These are phyloP conservation scores for Calameuta idolon DNA, from an alignment of 2,888 invertebrate genomes.

Conservation along the genomic window DNA sequence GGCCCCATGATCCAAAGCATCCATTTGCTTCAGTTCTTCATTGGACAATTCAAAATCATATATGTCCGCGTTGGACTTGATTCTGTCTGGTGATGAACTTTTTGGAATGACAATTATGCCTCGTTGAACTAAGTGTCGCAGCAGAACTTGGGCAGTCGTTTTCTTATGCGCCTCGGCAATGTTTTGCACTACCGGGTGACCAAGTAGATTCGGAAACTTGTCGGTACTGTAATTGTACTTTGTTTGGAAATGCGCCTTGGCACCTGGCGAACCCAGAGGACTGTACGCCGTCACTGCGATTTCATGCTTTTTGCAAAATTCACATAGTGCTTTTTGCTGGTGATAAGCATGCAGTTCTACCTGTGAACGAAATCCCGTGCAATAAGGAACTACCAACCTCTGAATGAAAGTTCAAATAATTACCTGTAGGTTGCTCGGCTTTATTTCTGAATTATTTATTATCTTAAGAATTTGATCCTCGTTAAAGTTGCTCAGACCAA, in stretches of 20 bases:
- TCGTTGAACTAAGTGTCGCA: constrained; percentile 78
- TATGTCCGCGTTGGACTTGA: constrained; percentile 78
- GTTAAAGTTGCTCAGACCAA: constrained; percentile 87
- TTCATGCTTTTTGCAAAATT: constrained; percentile 73
- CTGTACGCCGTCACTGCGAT: constrained; percentile 79
- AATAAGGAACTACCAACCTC: neutral
- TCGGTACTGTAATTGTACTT: constrained; percentile 74
- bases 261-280: constrained; percentile 80
- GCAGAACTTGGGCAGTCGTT: constrained; percentile 77
- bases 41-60: constrained; percentile 74
- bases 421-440: constrained; percentile 78
- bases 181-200: constrained; percentile 71
- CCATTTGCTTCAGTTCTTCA: constrained; percentile 71
- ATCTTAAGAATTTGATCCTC: constrained; percentile 76
- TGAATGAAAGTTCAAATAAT: neutral
- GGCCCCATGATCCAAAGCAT: constrained; percentile 73
- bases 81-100: constrained; percentile 77
- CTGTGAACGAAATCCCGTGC: constrained; percentile 37
- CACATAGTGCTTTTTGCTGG: constrained; percentile 76
- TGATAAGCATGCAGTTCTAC: constrained; percentile 83
- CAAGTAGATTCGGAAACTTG: constrained; percentile 74
- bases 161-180: constrained; percentile 73
- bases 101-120: constrained; percentile 82
- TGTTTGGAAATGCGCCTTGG: constrained; percentile 73
- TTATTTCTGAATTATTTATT: constrained; percentile 72